A percentile compares a stretch with the other conserved stretches of the same genome.
Evolutionary conservation across 2,797 vertebrate species (phyloP).

Genomic region (Leuciscus waleckii): DNA sequence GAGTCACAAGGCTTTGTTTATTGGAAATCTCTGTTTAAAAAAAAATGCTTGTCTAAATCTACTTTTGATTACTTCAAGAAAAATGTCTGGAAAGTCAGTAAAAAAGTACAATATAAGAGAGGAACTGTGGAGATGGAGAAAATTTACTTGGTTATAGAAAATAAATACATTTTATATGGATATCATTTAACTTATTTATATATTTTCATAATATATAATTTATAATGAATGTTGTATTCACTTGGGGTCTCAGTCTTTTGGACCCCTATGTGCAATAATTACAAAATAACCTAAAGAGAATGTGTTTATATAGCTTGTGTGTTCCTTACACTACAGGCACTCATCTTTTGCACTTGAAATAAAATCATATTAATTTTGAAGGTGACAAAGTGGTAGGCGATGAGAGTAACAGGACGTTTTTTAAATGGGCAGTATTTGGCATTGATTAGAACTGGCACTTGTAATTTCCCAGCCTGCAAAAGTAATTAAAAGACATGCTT

Average conservation of each 20-base stretch:
- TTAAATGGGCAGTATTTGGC: slow-evolving; percentile 53
- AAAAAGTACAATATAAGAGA: background rate
- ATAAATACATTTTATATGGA: background rate
- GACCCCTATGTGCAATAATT: background rate
- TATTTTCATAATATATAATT: background rate
- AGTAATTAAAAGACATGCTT: slow-evolving; percentile 57
- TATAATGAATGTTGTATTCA: background rate
- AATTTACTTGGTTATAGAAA: background rate
- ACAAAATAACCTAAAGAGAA: background rate
- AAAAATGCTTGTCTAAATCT: slow-evolving; percentile 23
- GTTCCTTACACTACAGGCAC: background rate
- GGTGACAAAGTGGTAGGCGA: slow-evolving; percentile 50
- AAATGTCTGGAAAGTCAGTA: slow-evolving; percentile 1
- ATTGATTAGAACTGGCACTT: slow-evolving; percentile 56
- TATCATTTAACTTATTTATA: background rate
- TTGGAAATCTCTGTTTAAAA: slow-evolving; percentile 21
- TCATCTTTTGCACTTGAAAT: slow-evolving; percentile 35
- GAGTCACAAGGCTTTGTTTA: slow-evolving; percentile 36
- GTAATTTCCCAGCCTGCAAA: slow-evolving; percentile 53
- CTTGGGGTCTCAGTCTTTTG: background rate
- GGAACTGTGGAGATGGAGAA: background rate
- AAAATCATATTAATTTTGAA: slow-evolving; percentile 51
- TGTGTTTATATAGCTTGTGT: background rate
- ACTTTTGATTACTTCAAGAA: slow-evolving; percentile 39
- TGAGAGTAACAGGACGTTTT: slow-evolving; percentile 46